phyloP scores from a whole-genome alignment of 2,888 invertebrate species.

The Escarpia spicata region DNA sequence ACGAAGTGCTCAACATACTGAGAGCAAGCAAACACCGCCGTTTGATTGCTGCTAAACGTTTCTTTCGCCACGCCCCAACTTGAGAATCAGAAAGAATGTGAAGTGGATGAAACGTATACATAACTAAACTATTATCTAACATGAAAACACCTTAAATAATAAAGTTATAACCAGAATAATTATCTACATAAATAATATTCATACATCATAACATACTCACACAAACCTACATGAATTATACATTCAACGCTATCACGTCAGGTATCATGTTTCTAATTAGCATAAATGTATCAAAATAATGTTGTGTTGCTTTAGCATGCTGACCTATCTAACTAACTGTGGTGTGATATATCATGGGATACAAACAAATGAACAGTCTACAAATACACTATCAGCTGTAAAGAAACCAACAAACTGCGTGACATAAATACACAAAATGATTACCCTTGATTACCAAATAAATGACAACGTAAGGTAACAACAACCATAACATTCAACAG shows the following conservation, averaged over 20 bases:
- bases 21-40: neutral
- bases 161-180: neutral
- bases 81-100: neutral
- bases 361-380: conserved; percentile 21
- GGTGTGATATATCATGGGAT: neutral
- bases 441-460: neutral
- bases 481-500: neutral
- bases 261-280: neutral
- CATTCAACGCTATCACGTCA: neutral
- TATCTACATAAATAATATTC: neutral
- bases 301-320: neutral
- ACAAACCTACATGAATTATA: neutral
- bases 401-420: neutral
- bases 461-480: neutral
- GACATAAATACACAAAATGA: neutral
- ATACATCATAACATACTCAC: neutral
- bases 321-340: neutral
- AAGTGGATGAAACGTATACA: neutral
- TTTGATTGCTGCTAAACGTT: neutral
- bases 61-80: conserved; percentile 4
- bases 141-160: neutral
- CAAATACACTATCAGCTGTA: conserved; percentile 21
- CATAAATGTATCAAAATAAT: neutral
- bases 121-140: neutral
- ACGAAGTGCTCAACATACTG: neutral